Base-by-base conservation (phyloP, 2,113 vertebrate species). In the Morphnarchus princeps region DNA sequence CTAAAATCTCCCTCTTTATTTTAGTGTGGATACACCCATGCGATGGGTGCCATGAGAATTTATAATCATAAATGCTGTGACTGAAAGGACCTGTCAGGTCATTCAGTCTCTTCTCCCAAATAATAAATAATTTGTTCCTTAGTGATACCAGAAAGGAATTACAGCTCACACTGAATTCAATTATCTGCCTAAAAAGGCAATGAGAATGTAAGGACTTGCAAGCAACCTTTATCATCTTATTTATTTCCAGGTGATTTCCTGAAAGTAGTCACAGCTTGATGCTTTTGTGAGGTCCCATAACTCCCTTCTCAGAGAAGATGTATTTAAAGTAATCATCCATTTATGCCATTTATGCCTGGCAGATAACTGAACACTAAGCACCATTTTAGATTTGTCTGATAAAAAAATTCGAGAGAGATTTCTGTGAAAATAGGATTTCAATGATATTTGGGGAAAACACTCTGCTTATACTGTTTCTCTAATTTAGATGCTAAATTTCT, bases 281-380 rank as follows among this genome's bases (percentile, higher is more conserved):
- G 95, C 96, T 98, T 98, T 97, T 98, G 97, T 97, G 89, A 97
- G 96, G 93, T 97, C 97, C 97, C 97, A 85, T 96, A 98, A 96
- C 96, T 97, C 96, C 84, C 82, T 96, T 97, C 97, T 97, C 95
- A 97, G 97, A 96, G 97, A 98, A 97, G 94, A 93, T 36, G 50
- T 97, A 97, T 98, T 98, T 98, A 97, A 97, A 97, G 97, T 92
- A 98, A 98, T 98, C 97, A 98, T 98, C 97, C 96, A 97, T 98
- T 98, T 98, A 98, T 97, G 93, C 92, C 97, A 98, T 98, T 98
- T 98, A 98, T 96, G 97, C 76, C 43, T 96, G 93, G 96, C 96
- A 98, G 97, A 98, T 97, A 97, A 97, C 96, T 93, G 95, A 97
- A 97, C 93, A 90, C 93, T 89, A 91, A 97, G 95, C 95, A 79